These are phyloP conservation scores for Asarcornis scutulata DNA, from an alignment of 2,113 vertebrate genomes.

Conservation along the genomic window DNA sequence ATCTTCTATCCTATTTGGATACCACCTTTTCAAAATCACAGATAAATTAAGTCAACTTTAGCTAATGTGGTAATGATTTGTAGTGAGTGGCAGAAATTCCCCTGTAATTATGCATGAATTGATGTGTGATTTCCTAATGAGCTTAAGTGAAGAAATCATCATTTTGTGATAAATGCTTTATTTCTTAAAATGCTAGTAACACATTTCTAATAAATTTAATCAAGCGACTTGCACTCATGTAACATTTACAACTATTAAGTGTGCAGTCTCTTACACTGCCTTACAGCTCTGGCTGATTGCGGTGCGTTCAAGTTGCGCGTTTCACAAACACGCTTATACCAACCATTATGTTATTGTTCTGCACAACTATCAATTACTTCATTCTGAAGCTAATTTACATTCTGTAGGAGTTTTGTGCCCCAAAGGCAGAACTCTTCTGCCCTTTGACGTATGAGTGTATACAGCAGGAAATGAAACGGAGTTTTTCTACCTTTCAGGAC, in stretches of 20 bases:
- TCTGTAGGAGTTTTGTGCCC: conserved; percentile 42
- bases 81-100: conserved; percentile 80
- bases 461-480: conserved; percentile 17
- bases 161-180: conserved; percentile 83
- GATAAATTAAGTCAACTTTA: conserved; percentile 77
- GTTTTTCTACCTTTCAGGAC: conserved; percentile 9
- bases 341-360: conserved; percentile 66
- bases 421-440: conserved; percentile 37
- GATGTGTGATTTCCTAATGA: conserved; percentile 87
- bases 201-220: conserved; percentile 84
- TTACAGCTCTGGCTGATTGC: conserved; percentile 70
- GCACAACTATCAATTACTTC: conserved; percentile 69
- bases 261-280: conserved; percentile 64
- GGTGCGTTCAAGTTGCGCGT: conserved; percentile 67
- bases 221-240: conserved; percentile 72
- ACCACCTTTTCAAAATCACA: conserved; percentile 70
- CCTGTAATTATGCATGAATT: conserved; percentile 84
- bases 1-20: conserved; percentile 55
- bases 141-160: conserved; percentile 84
- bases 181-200: conserved; percentile 82
- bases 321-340: conserved; percentile 70
- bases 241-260: conserved; percentile 79
- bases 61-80: conserved; percentile 82
- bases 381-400: conserved; percentile 66
- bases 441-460: conserved; percentile 37